These are phyloP conservation scores for Gulo gulo DNA, from an alignment of 2,113 vertebrate species.

Conservation along the genomic window DNA sequence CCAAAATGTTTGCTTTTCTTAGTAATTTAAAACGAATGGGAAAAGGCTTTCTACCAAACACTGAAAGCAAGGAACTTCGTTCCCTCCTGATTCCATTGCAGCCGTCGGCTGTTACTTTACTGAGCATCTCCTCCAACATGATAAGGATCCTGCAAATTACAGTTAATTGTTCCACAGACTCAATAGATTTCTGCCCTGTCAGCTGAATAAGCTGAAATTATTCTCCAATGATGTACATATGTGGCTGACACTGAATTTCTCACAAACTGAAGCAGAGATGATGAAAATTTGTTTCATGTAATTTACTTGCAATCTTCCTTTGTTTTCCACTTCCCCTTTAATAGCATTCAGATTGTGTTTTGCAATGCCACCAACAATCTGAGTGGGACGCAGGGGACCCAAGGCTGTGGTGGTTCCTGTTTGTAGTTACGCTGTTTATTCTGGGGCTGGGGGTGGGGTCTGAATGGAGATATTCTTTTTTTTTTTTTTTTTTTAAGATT, in stretches of 20 bases:
- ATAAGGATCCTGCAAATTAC: neutral
- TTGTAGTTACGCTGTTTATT: constrained; percentile 14
- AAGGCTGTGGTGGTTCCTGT: neutral
- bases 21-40: constrained; percentile 80
- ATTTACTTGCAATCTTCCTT: constrained; percentile 50
- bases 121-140: neutral
- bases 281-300: constrained; percentile 19
- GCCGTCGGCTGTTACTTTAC: neutral
- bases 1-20: constrained; percentile 82
- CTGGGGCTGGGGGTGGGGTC: neutral
- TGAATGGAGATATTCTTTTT: neutral
- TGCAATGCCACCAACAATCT: constrained; percentile 53
- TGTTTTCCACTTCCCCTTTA: constrained; percentile 53
- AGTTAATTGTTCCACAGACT: neutral
- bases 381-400: neutral
- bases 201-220: constrained; percentile 17
- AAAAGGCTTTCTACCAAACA: constrained; percentile 41
- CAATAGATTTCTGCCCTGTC: neutral
- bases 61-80: constrained; percentile 19
- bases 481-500: too few relatives aligned
- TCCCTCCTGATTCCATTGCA: constrained; percentile 17
- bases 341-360: constrained; percentile 58
- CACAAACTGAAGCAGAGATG: constrained; percentile 22
- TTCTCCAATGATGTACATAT: neutral
- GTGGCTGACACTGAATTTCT: constrained; percentile 41